These are phyloP conservation scores for Hedya salicella DNA, from an alignment of 2,888 invertebrate species.

Conservation along the genomic window DNA sequence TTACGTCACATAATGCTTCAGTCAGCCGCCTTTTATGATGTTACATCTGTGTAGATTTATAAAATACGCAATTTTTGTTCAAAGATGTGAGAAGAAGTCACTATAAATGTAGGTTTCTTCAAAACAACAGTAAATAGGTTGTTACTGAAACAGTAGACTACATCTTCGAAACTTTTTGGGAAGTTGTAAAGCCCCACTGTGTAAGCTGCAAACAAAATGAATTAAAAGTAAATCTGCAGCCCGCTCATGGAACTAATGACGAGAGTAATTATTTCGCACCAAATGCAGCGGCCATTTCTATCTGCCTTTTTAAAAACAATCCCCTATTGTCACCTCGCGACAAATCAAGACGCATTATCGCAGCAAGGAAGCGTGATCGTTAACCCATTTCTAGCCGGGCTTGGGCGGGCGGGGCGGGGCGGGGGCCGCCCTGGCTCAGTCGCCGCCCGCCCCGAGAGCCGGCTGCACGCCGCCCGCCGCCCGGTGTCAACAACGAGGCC, in stretches of 20 bases:
- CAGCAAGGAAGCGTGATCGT: constrained; percentile 70
- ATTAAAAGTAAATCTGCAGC: background rate
- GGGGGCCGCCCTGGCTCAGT: constrained; percentile 58
- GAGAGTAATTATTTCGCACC: constrained; percentile 9
- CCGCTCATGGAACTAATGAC: constrained; percentile 2
- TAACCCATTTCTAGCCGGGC: constrained; percentile 66
- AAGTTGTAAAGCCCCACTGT: too few relatives aligned
- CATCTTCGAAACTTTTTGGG: too few relatives aligned
- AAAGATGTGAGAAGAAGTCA: too few relatives aligned
- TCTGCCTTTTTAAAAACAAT: constrained; percentile 30
- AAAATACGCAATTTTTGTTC: too few relatives aligned
- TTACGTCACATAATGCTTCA: too few relatives aligned
- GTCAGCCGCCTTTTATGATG: too few relatives aligned
- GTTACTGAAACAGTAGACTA: too few relatives aligned
- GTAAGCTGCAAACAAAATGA: too few relatives aligned
- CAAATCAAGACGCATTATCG: constrained; percentile 63
- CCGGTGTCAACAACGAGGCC: constrained; percentile 60
- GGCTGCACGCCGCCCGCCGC: constrained; percentile 52
- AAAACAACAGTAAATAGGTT: too few relatives aligned
- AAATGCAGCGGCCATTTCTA: background rate
- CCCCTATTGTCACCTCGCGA: constrained; percentile 42
- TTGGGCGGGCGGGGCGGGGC: constrained; percentile 45
- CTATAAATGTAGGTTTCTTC: too few relatives aligned
- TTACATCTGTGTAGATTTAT: too few relatives aligned
- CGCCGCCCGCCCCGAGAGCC: constrained; percentile 73